Evolutionary conservation across 2,113 vertebrate species (phyloP).

Genomic region (Arizona elegans): DNA sequence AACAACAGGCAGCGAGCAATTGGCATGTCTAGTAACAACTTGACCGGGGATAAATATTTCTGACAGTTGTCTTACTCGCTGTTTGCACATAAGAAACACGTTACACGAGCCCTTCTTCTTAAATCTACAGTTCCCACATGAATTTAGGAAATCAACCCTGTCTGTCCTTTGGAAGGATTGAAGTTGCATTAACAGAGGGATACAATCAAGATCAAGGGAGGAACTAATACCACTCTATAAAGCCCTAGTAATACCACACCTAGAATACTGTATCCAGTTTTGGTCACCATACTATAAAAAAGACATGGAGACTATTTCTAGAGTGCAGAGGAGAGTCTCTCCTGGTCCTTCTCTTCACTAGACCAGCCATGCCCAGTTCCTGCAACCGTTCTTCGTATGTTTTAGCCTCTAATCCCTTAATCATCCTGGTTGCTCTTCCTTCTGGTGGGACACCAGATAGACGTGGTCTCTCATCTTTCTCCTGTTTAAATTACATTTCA

Average conservation of each 20-base stretch:
- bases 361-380: too few relatives aligned
- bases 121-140: background rate
- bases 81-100: background rate
- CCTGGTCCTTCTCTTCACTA: too few relatives aligned
- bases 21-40: background rate
- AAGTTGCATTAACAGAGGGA: too few relatives aligned
- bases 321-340: background rate
- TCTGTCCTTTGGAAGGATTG: background rate
- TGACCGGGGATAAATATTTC: background rate
- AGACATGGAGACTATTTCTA: too few relatives aligned
- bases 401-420: too few relatives aligned
- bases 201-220: too few relatives aligned
- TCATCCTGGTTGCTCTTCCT: background rate
- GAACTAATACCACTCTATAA: too few relatives aligned
- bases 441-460: background rate
- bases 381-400: too few relatives aligned
- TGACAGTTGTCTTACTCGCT: background rate
- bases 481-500: background rate
- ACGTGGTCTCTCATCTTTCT: background rate
- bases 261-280: too few relatives aligned
- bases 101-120: background rate
- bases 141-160: background rate
- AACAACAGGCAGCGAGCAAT: background rate
- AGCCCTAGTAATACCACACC: too few relatives aligned
- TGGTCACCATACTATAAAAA: too few relatives aligned